A percentile compares a stretch with the other conserved stretches of the same genome.
Evolutionary conservation across 1,140 invertebrate species (phyloP).

Genomic region (Calliphora vicina): DNA sequence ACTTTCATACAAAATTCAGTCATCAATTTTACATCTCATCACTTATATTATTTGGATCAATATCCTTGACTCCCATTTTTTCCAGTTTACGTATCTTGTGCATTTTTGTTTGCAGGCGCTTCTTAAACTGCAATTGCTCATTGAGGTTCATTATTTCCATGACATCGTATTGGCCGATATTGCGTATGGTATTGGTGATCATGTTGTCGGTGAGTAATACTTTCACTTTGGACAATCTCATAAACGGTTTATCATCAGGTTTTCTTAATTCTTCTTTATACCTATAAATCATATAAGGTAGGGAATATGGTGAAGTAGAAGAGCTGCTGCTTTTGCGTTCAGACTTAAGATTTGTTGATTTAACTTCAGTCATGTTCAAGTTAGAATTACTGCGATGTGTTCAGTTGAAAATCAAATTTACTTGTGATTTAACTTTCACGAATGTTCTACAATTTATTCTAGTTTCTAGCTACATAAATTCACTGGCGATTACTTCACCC

Average conservation of each 20-base stretch:
- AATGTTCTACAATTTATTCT: too few relatives aligned
- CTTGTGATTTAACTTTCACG: too few relatives aligned
- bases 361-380: too few relatives aligned
- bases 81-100: slow-evolving; percentile 53
- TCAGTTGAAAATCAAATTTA: too few relatives aligned
- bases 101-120: slow-evolving; percentile 51
- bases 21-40: not conserved
- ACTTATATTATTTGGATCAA: slow-evolving; percentile 12
- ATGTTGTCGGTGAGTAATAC: slow-evolving; percentile 54
- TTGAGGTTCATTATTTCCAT: slow-evolving; percentile 56
- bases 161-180: slow-evolving; percentile 50
- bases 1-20: not conserved
- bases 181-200: slow-evolving; percentile 55
- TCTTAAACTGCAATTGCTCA: slow-evolving; percentile 52
- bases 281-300: slow-evolving; percentile 52
- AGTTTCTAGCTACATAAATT: too few relatives aligned
- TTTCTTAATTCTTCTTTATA: slow-evolving; percentile 54
- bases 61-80: slow-evolving; percentile 45
- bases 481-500: too few relatives aligned
- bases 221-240: slow-evolving; percentile 57
- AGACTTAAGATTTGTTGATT: not conserved
- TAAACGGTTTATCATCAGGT: slow-evolving; percentile 46
- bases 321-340: too few relatives aligned
- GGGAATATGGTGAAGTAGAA: slow-evolving; percentile 35
- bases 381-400: too few relatives aligned